phyloP scores from a whole-genome alignment of 2,113 vertebrate species.

The Empidonax alnorum region DNA sequence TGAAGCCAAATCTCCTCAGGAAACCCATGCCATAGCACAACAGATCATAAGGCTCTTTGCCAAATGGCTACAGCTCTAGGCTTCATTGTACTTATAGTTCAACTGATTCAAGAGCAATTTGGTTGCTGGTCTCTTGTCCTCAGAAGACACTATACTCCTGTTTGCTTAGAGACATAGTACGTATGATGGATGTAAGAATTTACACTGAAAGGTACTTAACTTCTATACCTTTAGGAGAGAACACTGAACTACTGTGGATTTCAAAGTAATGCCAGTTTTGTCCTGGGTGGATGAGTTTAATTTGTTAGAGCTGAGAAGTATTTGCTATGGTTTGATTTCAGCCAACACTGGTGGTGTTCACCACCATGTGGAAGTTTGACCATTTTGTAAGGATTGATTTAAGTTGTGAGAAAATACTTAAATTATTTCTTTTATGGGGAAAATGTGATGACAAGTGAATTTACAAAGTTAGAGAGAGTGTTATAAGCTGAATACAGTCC shows the following conservation, averaged over 20 bases:
- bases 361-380: neutral
- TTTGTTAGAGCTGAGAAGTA: neutral
- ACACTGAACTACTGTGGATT: neutral
- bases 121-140: slow-evolving; percentile 48
- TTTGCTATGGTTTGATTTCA: neutral
- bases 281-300: neutral
- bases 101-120: slow-evolving; percentile 27
- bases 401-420: neutral
- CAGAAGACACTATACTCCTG: slow-evolving; percentile 13
- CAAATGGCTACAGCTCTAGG: slow-evolving; percentile 47
- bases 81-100: slow-evolving; percentile 46
- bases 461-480: neutral
- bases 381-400: neutral
- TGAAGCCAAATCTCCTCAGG: slow-evolving; percentile 50
- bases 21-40: slow-evolving; percentile 42
- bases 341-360: neutral
- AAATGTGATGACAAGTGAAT: neutral
- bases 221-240: neutral
- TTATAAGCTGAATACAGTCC: neutral
- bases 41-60: slow-evolving; percentile 38
- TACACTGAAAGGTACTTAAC: neutral
- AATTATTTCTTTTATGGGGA: neutral
- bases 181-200: neutral
- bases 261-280: neutral
- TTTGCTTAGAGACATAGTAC: neutral